These are phyloP conservation scores for Hafferia zeledoni DNA, from an alignment of 2,797 vertebrate species.

Conservation along the genomic window DNA sequence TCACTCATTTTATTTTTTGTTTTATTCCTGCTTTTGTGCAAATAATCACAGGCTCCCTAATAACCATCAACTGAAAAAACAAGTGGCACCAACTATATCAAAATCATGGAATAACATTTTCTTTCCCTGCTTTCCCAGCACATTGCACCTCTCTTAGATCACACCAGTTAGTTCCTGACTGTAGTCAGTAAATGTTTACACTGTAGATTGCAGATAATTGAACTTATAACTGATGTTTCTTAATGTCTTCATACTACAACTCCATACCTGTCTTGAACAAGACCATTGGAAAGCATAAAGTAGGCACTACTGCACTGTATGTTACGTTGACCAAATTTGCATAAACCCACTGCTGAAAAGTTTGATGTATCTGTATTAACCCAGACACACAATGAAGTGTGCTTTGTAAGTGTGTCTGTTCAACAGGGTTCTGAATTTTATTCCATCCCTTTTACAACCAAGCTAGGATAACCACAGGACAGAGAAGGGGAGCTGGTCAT, in stretches of 20 bases:
- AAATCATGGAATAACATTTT: neutral
- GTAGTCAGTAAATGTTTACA: neutral
- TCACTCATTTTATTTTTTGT: fast-evolving
- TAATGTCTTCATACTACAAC: neutral
- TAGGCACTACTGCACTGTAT: fast-evolving
- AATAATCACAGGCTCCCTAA: neutral
- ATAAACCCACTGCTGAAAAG: neutral
- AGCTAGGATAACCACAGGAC: neutral
- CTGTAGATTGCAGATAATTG: neutral
- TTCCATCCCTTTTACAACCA: neutral
- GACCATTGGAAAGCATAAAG: fast-evolving
- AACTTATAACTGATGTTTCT: neutral
- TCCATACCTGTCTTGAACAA: neutral
- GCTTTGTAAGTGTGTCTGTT: neutral
- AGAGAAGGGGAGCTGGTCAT: neutral
- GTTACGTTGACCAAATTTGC: fast-evolving
- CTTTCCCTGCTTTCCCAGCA: neutral
- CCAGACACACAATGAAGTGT: neutral
- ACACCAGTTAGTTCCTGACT: neutral
- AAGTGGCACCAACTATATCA: neutral
- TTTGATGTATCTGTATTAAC: neutral
- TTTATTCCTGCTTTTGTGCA: neutral
- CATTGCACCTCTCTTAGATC: neutral
- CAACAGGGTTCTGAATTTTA: neutral
- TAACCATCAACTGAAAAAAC: neutral